phyloP scores from a whole-genome alignment of 2,888 invertebrate genomes.

The Papilio gigon region DNA sequence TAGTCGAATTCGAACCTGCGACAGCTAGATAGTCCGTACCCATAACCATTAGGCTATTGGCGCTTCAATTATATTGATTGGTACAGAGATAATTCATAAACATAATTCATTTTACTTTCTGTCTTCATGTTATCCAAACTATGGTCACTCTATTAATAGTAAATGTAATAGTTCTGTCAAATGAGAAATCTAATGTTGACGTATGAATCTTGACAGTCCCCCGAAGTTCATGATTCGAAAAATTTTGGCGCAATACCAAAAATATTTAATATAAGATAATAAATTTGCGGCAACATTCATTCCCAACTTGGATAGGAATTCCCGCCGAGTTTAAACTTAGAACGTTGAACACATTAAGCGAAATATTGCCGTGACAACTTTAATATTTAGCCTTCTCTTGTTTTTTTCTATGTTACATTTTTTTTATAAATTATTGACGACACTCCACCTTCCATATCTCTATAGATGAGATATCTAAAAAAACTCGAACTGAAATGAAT shows the following conservation, averaged over 20 bases:
- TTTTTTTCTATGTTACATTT: background rate
- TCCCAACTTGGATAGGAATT: conserved; percentile 36
- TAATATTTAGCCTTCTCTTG: background rate
- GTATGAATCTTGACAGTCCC: conserved; percentile 8
- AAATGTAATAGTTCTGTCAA: background rate
- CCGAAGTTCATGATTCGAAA: conserved; percentile 29
- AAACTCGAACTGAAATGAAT: no score
- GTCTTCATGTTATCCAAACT: no score
- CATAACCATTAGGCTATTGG: no score
- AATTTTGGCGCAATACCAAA: conserved; percentile 35
- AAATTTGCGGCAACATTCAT: conserved; percentile 35
- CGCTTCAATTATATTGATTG: no score
- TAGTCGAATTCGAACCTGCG: no score
- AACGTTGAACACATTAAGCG: conserved; percentile 17
- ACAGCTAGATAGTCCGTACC: no score
- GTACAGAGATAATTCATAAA: no score
- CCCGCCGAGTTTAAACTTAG: conserved; percentile 32
- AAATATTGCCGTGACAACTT: conserved; percentile 7
- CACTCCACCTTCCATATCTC: no score
- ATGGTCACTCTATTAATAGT: background rate
- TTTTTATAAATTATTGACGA: no score
- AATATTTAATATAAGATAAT: conserved; percentile 39
- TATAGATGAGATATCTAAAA: no score
- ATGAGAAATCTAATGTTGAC: background rate
- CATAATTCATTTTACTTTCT: no score